Conservation (phyloP, 2,888 invertebrate genomes). For the Dasysyrphus albostriatus region DNA sequence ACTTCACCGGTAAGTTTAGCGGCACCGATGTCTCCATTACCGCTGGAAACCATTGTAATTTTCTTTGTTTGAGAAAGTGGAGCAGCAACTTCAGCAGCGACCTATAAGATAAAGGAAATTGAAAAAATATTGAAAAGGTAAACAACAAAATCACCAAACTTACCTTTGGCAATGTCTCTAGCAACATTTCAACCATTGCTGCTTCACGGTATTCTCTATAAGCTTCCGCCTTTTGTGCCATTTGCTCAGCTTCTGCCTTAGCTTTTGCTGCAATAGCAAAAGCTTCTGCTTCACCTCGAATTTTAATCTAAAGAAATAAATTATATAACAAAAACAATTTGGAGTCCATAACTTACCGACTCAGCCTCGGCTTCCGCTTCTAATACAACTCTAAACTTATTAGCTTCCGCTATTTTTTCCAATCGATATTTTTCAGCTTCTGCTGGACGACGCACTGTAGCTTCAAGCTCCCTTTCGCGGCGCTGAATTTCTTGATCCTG, state of each 20-base stretch:
- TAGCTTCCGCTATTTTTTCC: conserved; percentile 97
- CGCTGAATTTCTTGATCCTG: conserved; percentile 98
- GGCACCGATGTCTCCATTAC: conserved; percentile 95
- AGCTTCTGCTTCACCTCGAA: conserved; percentile 95
- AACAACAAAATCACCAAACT: neutral
- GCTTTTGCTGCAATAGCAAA: conserved; percentile 97
- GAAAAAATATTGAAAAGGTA: neutral
- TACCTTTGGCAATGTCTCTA: conserved; percentile 97
- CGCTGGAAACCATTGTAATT: conserved; percentile 98
- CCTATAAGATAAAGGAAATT: conserved; percentile 84
- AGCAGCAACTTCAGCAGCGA: conserved; percentile 98
- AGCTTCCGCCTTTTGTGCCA: conserved; percentile 98
- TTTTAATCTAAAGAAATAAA: conserved; percentile 84
- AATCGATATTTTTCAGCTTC: conserved; percentile 96
- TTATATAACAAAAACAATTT: neutral
- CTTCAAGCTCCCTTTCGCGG: conserved; percentile 95
- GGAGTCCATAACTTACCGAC: conserved; percentile 84
- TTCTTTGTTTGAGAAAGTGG: conserved; percentile 97
- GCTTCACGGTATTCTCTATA: conserved; percentile 98
- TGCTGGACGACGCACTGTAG: conserved; percentile 96
- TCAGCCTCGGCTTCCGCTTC: conserved; percentile 98
- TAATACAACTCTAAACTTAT: conserved; percentile 93
- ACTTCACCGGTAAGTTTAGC: conserved; percentile 97
- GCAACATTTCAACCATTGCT: conserved; percentile 98
- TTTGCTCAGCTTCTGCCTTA: conserved; percentile 97